phyloP scores from a whole-genome alignment of 2,113 vertebrate genomes.

The Periophthalmus modestus region DNA sequence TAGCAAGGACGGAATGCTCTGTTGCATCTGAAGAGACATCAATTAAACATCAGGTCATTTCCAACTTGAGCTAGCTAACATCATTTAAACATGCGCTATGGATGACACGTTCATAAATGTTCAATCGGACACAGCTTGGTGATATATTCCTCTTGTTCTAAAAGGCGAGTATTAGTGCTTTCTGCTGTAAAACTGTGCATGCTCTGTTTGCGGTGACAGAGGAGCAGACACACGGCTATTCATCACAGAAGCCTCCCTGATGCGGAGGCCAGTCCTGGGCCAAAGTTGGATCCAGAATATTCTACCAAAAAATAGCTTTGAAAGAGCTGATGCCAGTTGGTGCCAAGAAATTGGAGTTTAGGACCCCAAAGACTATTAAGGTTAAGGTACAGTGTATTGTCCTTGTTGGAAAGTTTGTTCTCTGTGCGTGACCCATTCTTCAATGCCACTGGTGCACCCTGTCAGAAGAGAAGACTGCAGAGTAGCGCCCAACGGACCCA shows the following conservation, averaged over 20 bases:
- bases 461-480: too few species aligned
- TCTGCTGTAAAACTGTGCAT: constrained; percentile 5
- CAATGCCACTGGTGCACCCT: neutral
- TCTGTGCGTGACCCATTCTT: neutral
- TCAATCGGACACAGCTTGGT: neutral
- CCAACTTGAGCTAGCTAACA: neutral
- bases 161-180: constrained; percentile 1
- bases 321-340: neutral
- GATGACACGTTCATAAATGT: constrained; percentile 1
- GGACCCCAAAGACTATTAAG: neutral
- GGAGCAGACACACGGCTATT: constrained; percentile 51
- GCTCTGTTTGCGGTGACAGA: constrained; percentile 21
- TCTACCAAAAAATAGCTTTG: neutral
- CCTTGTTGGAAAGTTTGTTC: neutral
- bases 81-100: neutral
- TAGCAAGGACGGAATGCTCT: neutral
- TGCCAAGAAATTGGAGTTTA: neutral
- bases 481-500: too few species aligned
- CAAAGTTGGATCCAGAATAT: constrained; percentile 44
- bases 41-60: neutral
- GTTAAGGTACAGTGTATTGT: neutral
- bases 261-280: constrained; percentile 40
- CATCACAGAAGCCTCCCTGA: constrained; percentile 58
- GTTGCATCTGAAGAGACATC: neutral
- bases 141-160: constrained; percentile 1